A percentile compares a stretch with the other conserved stretches of the same genome.
Evolutionary conservation across 2,888 invertebrate species (phyloP).

Genomic region (Criorhina ranunculi): DNA sequence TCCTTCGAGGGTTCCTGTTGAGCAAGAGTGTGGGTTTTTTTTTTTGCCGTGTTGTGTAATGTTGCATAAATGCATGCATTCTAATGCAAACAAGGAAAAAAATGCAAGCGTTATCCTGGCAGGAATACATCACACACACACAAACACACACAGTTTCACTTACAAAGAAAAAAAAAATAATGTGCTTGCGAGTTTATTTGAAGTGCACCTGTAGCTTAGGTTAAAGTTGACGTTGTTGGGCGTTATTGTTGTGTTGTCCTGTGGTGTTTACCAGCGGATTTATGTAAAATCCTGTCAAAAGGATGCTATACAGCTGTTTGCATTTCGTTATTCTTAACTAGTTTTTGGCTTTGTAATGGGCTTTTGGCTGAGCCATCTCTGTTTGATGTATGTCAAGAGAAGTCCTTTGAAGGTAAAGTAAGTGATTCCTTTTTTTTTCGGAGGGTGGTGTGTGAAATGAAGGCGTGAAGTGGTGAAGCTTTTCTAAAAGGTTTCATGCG

Average conservation of each 20-base stretch:
- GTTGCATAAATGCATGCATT: slow-evolving; percentile 31
- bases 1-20: slow-evolving; percentile 5
- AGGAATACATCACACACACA: slow-evolving; percentile 3
- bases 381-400: slow-evolving; percentile 45
- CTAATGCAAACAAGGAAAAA: slow-evolving; percentile 15
- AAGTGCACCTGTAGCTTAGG: slow-evolving; percentile 63
- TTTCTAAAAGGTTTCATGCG: too few species aligned
- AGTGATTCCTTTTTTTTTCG: too few species aligned
- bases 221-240: slow-evolving; percentile 43
- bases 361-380: slow-evolving; percentile 20
- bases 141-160: too few species aligned
- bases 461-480: too few species aligned
- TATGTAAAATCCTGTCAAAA: slow-evolving; percentile 20
- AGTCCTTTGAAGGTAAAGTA: slow-evolving; percentile 5
- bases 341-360: slow-evolving; percentile 18
- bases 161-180: slow-evolving; percentile 20
- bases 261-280: slow-evolving; percentile 43
- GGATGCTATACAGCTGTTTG: slow-evolving; percentile 43
- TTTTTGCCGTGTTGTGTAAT: slow-evolving; percentile 37
- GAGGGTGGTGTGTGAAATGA: too few species aligned
- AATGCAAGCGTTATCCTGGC: neutral
- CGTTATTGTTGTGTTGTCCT: too few species aligned
- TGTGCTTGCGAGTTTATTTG: slow-evolving; percentile 35
- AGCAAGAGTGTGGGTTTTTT: slow-evolving; percentile 7
- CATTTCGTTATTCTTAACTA: slow-evolving; percentile 58